phyloP scores from a whole-genome alignment of 2,888 invertebrate genomes.

The Philaethria dido region DNA sequence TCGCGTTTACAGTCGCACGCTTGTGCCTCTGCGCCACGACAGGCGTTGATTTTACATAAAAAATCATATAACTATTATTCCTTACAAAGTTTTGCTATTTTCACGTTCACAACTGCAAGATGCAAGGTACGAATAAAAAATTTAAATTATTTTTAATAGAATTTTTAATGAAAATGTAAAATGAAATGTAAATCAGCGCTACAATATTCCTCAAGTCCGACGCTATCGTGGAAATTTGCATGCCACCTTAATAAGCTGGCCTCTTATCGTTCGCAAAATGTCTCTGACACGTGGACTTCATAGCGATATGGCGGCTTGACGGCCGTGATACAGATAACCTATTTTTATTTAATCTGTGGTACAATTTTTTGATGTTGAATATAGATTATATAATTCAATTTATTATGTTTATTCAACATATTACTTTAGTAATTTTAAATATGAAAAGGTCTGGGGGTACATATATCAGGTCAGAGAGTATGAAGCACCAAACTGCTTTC shows the following conservation, averaged over 20 bases:
- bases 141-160: conserved; percentile 36
- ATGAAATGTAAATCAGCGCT: conserved; percentile 45
- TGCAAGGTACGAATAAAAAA: conserved; percentile 26
- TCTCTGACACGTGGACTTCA: conserved; percentile 34
- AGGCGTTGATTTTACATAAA: not conserved
- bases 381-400: too few relatives aligned
- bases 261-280: conserved; percentile 39
- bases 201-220: conserved; percentile 39
- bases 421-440: too few relatives aligned
- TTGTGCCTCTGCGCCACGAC: too few relatives aligned
- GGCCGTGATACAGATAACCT: conserved; percentile 17
- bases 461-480: too few relatives aligned
- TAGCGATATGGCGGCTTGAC: conserved; percentile 5
- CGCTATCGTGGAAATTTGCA: conserved; percentile 45
- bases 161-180: conserved; percentile 45
- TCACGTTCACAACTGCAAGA: conserved; percentile 10
- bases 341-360: conserved; percentile 14
- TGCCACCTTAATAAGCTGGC: conserved; percentile 43
- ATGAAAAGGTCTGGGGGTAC: too few relatives aligned
- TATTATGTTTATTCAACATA: too few relatives aligned
- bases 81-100: conserved; percentile 5
- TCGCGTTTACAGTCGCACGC: too few relatives aligned
- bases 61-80: not conserved
- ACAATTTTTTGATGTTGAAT: too few relatives aligned
- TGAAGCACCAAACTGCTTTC: too few relatives aligned